These are phyloP conservation scores for Augochlorella aurata DNA, from an alignment of 2,888 invertebrate genomes.

Conservation along the genomic window DNA sequence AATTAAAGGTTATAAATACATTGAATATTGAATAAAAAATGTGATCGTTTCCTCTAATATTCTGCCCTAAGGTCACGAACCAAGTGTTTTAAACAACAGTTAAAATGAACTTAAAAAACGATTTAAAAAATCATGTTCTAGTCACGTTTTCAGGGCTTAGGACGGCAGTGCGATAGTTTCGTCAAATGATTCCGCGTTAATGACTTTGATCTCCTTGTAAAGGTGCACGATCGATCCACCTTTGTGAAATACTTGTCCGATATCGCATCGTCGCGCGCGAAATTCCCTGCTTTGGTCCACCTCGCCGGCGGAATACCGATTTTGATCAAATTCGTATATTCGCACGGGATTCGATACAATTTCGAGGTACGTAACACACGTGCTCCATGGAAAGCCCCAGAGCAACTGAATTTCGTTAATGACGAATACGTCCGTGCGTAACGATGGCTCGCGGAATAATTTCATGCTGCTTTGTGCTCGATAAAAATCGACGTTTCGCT, in stretches of 20 bases:
- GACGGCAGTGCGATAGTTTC: background rate
- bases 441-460: constrained; percentile 12
- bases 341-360: constrained; percentile 9
- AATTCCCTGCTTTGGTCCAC: constrained; percentile 16
- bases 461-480: constrained; percentile 1
- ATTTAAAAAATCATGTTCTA: too few relatives aligned
- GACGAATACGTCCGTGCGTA: constrained; percentile 23
- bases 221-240: background rate
- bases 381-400: constrained; percentile 4
- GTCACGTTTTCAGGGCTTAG: too few relatives aligned
- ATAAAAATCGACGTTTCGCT: constrained; percentile 22
- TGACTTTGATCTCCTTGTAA: background rate
- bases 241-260: background rate
- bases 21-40: too few relatives aligned
- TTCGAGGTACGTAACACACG: constrained; percentile 14
- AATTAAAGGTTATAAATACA: too few relatives aligned
- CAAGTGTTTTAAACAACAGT: too few relatives aligned
- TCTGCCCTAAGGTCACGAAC: too few relatives aligned
- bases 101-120: too few relatives aligned
- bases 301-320: constrained; percentile 21
- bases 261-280: background rate
- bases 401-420: constrained; percentile 39
- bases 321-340: constrained; percentile 37
- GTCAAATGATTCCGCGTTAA: background rate
- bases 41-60: too few relatives aligned